These are phyloP conservation scores for Smutsia temminckii DNA, from an alignment of 2,797 vertebrate species.

Conservation along the genomic window DNA sequence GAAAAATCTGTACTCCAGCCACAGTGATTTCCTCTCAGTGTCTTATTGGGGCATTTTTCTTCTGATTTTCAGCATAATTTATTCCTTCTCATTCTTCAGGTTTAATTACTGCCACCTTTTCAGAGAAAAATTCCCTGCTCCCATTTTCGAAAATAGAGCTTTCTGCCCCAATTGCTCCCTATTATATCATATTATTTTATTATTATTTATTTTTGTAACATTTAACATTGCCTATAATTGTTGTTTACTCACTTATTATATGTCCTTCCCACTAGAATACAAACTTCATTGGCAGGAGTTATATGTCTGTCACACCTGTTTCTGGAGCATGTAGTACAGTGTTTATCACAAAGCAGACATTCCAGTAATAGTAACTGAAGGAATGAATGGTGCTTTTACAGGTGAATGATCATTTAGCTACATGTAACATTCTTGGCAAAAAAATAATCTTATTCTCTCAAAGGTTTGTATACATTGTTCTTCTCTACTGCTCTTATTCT, in stretches of 20 bases:
- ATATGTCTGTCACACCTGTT: neutral
- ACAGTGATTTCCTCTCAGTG: neutral
- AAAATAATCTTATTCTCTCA: neutral
- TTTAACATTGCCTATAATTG: neutral
- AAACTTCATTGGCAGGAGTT: neutral
- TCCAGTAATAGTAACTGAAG: neutral
- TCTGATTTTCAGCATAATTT: neutral
- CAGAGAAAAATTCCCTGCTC: neutral
- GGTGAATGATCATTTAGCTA: neutral
- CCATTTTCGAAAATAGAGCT: neutral
- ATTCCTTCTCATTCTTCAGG: neutral
- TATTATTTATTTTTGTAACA: neutral
- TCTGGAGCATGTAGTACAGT: neutral
- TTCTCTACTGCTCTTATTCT: neutral
- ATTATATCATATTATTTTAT: neutral
- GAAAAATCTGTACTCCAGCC: neutral
- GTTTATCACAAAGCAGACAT: neutral
- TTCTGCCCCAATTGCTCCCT: neutral
- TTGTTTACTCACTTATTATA: neutral
- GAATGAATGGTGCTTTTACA: neutral
- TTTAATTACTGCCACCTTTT: neutral
- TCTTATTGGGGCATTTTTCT: neutral
- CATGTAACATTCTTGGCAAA: neutral
- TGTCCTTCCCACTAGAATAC: neutral
- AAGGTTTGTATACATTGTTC: neutral